These are phyloP conservation scores for Crocallis elinguaria DNA, from an alignment of 2,888 invertebrate species.

Conservation along the genomic window DNA sequence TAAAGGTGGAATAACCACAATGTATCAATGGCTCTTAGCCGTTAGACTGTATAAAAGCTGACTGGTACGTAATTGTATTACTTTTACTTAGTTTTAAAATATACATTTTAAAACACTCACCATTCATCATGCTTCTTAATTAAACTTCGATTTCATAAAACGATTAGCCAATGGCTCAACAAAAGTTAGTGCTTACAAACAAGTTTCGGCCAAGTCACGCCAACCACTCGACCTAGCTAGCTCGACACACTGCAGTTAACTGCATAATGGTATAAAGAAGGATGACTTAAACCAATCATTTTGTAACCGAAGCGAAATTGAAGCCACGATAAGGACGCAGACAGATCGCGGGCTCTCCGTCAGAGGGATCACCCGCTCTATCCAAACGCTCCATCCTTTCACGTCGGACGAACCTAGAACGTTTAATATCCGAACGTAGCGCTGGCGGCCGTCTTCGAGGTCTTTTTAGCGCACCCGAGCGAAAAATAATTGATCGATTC, in stretches of 20 bases:
- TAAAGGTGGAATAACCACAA: too few species aligned
- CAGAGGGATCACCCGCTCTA: conserved; percentile 69
- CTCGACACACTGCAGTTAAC: conserved; percentile 21
- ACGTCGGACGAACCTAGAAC: conserved; percentile 51
- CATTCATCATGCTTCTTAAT: background rate
- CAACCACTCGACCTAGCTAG: background rate
- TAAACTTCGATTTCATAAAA: background rate
- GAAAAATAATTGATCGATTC: conserved; percentile 82
- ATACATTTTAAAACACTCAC: background rate
- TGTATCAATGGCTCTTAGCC: too few species aligned
- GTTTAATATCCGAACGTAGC: conserved; percentile 73
- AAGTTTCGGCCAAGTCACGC: conserved; percentile 1
- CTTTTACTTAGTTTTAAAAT: too few species aligned
- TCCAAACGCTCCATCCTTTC: conserved; percentile 54
- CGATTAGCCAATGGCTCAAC: background rate
- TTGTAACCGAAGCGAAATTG: conserved; percentile 55
- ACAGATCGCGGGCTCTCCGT: conserved; percentile 66
- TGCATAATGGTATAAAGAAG: conserved; percentile 39
- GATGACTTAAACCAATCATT: conserved; percentile 49
- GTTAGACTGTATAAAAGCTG: too few species aligned
- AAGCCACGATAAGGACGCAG: conserved; percentile 69
- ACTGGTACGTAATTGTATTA: too few species aligned
- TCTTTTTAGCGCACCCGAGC: conserved; percentile 72
- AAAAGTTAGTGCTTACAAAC: background rate
- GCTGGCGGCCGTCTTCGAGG: conserved; percentile 59